Evolutionary conservation across 2,797 vertebrate genomes (phyloP).

Genomic region (Hydrophis major): DNA sequence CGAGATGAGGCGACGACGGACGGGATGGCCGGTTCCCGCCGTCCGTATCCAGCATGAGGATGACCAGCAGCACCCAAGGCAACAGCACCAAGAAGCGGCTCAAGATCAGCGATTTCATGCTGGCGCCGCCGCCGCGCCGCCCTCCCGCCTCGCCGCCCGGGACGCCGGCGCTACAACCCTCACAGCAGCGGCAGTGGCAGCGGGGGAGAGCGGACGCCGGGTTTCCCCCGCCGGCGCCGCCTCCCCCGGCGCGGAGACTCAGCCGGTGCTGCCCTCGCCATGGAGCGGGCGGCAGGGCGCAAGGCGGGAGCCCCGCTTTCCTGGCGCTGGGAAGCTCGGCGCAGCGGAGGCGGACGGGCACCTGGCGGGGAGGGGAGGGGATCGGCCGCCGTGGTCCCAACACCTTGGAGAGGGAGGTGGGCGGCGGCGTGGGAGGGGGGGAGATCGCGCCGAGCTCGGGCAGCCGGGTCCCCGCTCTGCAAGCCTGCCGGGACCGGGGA

Average conservation of each 20-base stretch:
- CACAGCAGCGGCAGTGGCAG: conserved; percentile 20
- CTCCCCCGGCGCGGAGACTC: not conserved
- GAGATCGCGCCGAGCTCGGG: not conserved
- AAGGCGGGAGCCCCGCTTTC: not conserved
- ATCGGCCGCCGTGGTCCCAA: not conserved
- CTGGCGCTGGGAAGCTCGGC: conserved; percentile 23
- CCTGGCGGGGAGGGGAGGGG: conserved; percentile 1
- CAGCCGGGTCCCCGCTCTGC: not conserved
- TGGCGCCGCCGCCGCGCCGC: conserved; percentile 3
- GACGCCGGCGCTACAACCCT: conserved; percentile 10
- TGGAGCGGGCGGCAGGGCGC: conserved; percentile 22
- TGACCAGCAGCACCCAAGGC: conserved; percentile 91
- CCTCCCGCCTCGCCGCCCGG: conserved; percentile 2
- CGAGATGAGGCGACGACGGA: conserved; percentile 14
- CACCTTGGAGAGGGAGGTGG: not conserved
- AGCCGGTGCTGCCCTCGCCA: conserved; percentile 27
- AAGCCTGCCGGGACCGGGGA: not conserved
- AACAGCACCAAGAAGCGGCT: conserved; percentile 91
- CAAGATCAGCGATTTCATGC: conserved; percentile 87
- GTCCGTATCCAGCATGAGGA: conserved; percentile 92
- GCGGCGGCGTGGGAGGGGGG: not conserved
- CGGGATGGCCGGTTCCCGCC: conserved; percentile 66
- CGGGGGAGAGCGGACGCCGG: not conserved
- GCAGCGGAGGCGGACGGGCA: conserved; percentile 23
- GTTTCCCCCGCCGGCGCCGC: not conserved